Conservation (phyloP, 2,888 invertebrate species). For the Drepanosiphum platanoidis region DNA sequence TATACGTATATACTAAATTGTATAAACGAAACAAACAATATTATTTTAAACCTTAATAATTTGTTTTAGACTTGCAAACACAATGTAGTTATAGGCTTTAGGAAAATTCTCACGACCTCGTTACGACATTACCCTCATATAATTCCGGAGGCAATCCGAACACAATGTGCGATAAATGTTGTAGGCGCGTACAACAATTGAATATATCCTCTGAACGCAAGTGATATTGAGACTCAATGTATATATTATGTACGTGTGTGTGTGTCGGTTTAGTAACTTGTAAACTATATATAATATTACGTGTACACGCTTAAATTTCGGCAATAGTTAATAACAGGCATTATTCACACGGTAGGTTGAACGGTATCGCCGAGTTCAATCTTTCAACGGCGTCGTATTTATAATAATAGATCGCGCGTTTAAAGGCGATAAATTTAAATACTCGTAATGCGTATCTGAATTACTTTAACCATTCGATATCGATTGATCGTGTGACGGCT, state of each 20-base stretch:
- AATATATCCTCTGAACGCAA: not conserved
- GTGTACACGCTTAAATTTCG: constrained; percentile 5
- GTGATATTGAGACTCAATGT: no score
- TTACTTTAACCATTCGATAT: not conserved
- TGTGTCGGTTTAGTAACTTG: not conserved
- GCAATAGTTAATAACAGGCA: constrained; percentile 18
- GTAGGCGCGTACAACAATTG: constrained; percentile 35
- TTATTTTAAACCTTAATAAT: no score
- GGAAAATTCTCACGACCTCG: constrained; percentile 27
- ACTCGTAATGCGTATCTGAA: not conserved
- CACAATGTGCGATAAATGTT: constrained; percentile 22
- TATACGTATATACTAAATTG: not conserved
- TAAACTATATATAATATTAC: not conserved
- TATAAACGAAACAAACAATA: no score
- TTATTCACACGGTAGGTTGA: not conserved
- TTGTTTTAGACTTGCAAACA: not conserved
- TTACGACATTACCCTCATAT: constrained; percentile 16
- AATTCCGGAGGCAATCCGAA: not conserved
- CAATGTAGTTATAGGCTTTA: not conserved
- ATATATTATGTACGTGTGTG: not conserved
- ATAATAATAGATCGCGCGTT: not conserved
- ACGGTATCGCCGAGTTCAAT: not conserved
- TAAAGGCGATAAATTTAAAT: not conserved
- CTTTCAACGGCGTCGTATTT: constrained; percentile 14
- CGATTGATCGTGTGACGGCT: no score